These are phyloP conservation scores for Phyto melanocephala DNA, from an alignment of 2,888 invertebrate species.

Conservation along the genomic window DNA sequence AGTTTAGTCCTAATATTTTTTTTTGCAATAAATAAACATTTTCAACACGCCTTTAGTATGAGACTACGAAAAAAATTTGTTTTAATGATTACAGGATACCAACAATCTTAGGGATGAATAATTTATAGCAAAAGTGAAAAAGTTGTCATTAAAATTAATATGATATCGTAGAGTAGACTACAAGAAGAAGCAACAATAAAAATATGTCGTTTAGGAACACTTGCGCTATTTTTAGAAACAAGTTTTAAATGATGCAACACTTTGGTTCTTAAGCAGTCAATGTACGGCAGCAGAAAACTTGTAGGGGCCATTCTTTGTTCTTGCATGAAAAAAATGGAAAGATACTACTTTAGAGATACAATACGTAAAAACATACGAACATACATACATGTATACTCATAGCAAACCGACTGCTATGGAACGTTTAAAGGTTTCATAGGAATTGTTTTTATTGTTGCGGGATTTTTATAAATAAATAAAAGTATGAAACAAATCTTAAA, in stretches of 20 bases:
- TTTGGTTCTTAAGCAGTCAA: not conserved
- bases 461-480: too few species aligned
- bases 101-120: not conserved
- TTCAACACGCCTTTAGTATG: too few species aligned
- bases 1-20: too few species aligned
- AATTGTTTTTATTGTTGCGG: conserved; percentile 48
- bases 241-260: conserved; percentile 20
- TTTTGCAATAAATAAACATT: too few species aligned
- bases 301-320: not conserved
- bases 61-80: too few species aligned
- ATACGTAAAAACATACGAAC: not conserved
- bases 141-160: conserved; percentile 38
- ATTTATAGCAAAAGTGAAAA: conserved; percentile 23
- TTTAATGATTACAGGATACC: not conserved
- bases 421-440: conserved; percentile 20
- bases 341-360: conserved; percentile 14
- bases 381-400: too few species aligned
- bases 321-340: conserved; percentile 6
- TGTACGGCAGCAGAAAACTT: not conserved
- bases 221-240: conserved; percentile 20
- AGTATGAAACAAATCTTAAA: too few species aligned
- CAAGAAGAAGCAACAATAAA: not conserved
- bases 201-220: not conserved
- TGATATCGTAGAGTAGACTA: not conserved
- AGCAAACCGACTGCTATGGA: not conserved